These are phyloP conservation scores for Leucophenga montana DNA, from an alignment of 2,888 invertebrate species.

Conservation along the genomic window DNA sequence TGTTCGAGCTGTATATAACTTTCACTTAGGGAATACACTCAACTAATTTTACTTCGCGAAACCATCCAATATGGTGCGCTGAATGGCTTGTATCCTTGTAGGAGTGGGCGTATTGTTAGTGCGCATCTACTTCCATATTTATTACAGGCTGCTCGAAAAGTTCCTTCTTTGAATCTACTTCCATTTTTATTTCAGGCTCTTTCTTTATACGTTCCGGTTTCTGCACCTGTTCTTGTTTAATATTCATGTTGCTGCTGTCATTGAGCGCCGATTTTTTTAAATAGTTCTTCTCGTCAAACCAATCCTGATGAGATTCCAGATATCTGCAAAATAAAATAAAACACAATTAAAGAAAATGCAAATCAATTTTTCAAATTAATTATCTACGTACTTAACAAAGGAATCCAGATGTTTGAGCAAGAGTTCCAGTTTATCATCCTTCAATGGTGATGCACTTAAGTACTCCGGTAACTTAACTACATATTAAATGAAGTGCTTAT, in stretches of 20 bases:
- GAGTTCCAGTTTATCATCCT: slow-evolving; percentile 84
- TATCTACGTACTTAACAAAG: slow-evolving; percentile 84
- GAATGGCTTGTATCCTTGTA: too few species aligned
- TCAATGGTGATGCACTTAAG: slow-evolving; percentile 83
- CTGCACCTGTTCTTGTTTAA: slow-evolving; percentile 33
- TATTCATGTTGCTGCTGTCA: slow-evolving; percentile 12
- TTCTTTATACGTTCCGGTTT: too few species aligned
- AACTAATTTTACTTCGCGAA: neutral
- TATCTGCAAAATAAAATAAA: slow-evolving; percentile 76
- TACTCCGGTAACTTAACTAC: slow-evolving; percentile 89
- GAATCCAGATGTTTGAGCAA: slow-evolving; percentile 84
- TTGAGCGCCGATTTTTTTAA: neutral
- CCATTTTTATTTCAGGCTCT: too few species aligned
- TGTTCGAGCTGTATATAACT: too few species aligned
- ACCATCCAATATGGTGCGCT: slow-evolving; percentile 9
- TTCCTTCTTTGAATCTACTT: too few species aligned
- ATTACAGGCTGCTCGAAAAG: too few species aligned
- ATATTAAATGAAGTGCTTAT: slow-evolving; percentile 56
- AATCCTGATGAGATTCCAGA: slow-evolving; percentile 84
- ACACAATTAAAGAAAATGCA: neutral
- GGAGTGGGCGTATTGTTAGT: too few species aligned
- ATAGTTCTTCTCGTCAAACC: slow-evolving; percentile 86
- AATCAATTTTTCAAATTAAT: neutral
- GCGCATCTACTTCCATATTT: too few species aligned
- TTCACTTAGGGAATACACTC: neutral